A percentile compares a stretch with the other conserved stretches of the same genome.
Evolutionary conservation across 1,140 invertebrate genomes (phyloP).

Genomic region (Triops cancriformis): DNA sequence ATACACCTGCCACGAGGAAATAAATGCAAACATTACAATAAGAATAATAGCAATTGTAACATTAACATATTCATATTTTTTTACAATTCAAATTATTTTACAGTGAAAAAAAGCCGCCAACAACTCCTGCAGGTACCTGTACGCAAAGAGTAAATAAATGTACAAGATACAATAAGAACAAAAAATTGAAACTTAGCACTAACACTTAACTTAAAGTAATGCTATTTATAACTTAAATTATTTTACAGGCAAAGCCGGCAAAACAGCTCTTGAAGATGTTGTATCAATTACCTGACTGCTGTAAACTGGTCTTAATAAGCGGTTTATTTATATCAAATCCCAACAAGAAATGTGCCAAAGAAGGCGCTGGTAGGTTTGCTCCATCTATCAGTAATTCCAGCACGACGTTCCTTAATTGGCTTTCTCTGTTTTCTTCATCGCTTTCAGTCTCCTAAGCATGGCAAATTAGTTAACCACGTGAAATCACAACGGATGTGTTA

Average conservation of each 20-base stretch:
- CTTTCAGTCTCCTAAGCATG: constrained; percentile 33
- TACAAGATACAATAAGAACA: too few species aligned
- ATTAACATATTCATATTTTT: too few species aligned
- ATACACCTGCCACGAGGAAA: constrained; percentile 43
- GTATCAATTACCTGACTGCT: constrained; percentile 51
- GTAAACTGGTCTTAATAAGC: constrained; percentile 39
- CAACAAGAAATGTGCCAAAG: constrained; percentile 78
- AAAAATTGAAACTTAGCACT: too few species aligned
- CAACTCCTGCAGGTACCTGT: too few species aligned
- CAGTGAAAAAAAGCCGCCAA: too few species aligned
- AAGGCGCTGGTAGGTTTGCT: constrained; percentile 46
- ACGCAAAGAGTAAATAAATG: too few species aligned
- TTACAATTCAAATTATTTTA: too few species aligned
- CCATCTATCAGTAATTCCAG: constrained; percentile 23
- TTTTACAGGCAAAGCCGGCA: too few species aligned
- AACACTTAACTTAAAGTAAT: too few species aligned
- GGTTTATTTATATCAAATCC: constrained; percentile 63
- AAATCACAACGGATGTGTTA: constrained; percentile 23
- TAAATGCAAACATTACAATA: background rate
- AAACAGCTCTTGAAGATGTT: too few species aligned
- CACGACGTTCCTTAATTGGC: constrained; percentile 14
- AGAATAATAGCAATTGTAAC: too few species aligned
- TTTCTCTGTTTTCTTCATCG: background rate
- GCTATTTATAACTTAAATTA: too few species aligned
- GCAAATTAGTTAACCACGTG: constrained; percentile 41